A percentile compares a stretch with the other conserved stretches of the same genome.
These are phyloP conservation scores for Euthynnus affinis DNA, from an alignment of 2,797 vertebrate genomes.

Conservation along the genomic window DNA sequence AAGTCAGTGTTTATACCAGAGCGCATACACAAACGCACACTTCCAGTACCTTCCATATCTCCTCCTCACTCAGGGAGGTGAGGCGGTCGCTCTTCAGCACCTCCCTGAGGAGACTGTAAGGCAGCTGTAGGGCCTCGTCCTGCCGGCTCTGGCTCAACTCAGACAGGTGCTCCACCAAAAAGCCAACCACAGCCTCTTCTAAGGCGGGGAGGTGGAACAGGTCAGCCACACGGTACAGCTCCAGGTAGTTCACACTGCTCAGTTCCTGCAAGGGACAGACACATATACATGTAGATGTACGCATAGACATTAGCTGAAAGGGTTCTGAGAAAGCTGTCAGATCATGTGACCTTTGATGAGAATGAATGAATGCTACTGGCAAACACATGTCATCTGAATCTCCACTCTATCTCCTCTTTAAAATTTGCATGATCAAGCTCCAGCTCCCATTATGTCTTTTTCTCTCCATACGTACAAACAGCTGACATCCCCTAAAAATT, in stretches of 20 bases:
- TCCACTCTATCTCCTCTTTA: background rate
- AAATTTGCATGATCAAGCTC: too few species aligned
- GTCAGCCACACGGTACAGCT: constrained; percentile 97
- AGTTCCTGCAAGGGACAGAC: constrained; percentile 87
- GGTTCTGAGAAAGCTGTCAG: constrained; percentile 17
- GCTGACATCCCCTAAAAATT: background rate
- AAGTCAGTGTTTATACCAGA: too few species aligned
- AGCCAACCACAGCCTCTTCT: constrained; percentile 95
- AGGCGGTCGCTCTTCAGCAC: constrained; percentile 97
- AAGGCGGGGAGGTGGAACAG: constrained; percentile 96
- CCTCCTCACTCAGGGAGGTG: constrained; percentile 95
- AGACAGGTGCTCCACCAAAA: constrained; percentile 96
- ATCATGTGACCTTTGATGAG: background rate
- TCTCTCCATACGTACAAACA: background rate
- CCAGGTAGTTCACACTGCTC: constrained; percentile 97
- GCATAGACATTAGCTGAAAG: background rate
- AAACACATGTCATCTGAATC: background rate
- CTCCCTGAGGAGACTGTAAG: constrained; percentile 95
- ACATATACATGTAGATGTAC: constrained; percentile 1
- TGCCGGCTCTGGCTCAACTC: constrained; percentile 92
- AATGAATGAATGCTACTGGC: background rate
- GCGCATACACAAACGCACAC: background rate
- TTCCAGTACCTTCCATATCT: constrained; percentile 95
- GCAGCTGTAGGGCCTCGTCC: constrained; percentile 93
- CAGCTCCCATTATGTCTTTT: background rate